Percentiles rank a stretch among this genome's conserved stretches.
Evolutionary conservation across 2,888 invertebrate genomes (phyloP).

Genomic region (Emmelina monodactyla): DNA sequence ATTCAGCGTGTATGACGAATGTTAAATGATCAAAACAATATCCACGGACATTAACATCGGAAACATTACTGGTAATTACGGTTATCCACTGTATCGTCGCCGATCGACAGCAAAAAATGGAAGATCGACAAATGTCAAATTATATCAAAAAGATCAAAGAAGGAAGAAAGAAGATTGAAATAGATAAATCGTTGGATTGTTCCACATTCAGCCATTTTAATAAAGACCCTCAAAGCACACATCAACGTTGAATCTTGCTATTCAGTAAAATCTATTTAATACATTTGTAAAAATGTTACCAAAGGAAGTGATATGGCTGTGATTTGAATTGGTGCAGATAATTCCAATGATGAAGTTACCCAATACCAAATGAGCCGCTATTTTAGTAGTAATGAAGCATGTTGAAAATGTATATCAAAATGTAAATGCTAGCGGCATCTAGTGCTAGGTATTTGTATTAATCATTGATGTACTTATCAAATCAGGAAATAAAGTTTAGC

Average conservation of each 20-base stretch:
- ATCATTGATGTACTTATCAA: too few species aligned
- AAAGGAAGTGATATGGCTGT: slow-evolving; percentile 16
- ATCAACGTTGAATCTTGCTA: slow-evolving; percentile 11
- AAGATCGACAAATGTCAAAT: too few species aligned
- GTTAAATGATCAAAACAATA: too few species aligned
- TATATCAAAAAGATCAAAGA: too few species aligned
- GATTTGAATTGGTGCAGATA: slow-evolving; percentile 8
- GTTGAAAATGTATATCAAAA: too few species aligned
- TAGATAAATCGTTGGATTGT: slow-evolving; percentile 20
- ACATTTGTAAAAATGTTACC: slow-evolving; percentile 15
- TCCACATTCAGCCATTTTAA: slow-evolving; percentile 12
- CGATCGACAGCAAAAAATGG: slow-evolving; percentile 8
- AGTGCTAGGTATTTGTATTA: too few species aligned
- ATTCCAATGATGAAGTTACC: slow-evolving; percentile 12
- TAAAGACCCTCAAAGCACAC: slow-evolving; percentile 10
- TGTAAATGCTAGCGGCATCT: too few species aligned
- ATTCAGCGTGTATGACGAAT: too few species aligned
- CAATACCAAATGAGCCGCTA: slow-evolving; percentile 18
- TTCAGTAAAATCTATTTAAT: slow-evolving; percentile 15
- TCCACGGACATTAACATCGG: too few species aligned
- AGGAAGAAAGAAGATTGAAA: too few species aligned
- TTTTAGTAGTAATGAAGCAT: slow-evolving; percentile 22
- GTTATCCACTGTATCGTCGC: slow-evolving; percentile 6
- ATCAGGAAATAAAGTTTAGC: too few species aligned
- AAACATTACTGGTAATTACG: slow-evolving; percentile 6